Base-by-base conservation (phyloP, 2,797 vertebrate genomes). In the Coccyzus lansbergi region DNA sequence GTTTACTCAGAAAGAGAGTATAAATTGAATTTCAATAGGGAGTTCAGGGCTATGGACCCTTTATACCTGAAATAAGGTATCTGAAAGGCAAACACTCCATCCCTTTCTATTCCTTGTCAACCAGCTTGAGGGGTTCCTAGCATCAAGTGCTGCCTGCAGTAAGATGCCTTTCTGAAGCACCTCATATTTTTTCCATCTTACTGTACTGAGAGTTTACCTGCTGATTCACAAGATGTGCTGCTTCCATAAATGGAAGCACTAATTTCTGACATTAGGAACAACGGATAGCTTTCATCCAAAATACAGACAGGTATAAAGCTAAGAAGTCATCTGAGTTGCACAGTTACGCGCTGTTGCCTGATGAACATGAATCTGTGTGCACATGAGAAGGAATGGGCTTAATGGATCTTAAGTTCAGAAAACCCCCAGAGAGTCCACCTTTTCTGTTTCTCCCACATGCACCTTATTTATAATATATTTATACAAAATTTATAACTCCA, bases 1-100 rank as follows among this genome's bases (percentile, higher is more conserved):
- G 69, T 84, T 94, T 60, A 83, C 83, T 83, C 21, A 55, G 76
- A 79, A 91, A 80, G 40, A 17, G 38, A 83, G 67, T 33, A 12
- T 8, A 10, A 77, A 91, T 86, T 72, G 64, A 15, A 53, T 90
- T 88, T 92, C 72, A 81, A 60, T 19, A 56, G 62, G 83, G 18
- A 28, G 17, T 65, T 83, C 60, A 67, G 33, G 17, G 33, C 9
- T 77, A 62, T 28, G 60, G 33, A 36, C 65, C 72, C 36, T 88
- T 91, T 60, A 56, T 1, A 12, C 56, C 56, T 83, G 65, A 91
- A 91, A 91, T 49, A 21, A 87, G 28, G 40, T 68, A 74, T 36
- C 20, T 26, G 52, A 92, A 14, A 83, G 19, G 40, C 29, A 70
- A 80, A 70, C 16, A 13, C 24, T 77, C 42, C 67, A 84, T 22